Percentiles rank a stretch among this genome's conserved stretches.
phyloP scores from a whole-genome alignment of 2,113 vertebrate genomes.

The human (Homo sapiens) region DNA sequence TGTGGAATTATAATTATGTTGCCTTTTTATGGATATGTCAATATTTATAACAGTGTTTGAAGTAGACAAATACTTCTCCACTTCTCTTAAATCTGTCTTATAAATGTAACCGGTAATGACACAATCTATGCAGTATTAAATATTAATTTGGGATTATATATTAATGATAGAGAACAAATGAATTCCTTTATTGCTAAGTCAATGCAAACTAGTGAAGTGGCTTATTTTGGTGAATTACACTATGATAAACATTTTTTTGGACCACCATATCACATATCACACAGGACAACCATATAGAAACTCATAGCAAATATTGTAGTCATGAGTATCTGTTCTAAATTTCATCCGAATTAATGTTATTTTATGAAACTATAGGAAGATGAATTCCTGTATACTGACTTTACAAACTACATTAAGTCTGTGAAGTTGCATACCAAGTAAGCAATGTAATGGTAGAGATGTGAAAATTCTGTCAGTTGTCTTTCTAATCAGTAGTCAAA shows the following conservation, averaged over 20 bases:
- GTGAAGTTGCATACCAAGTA: neutral
- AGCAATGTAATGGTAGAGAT: neutral
- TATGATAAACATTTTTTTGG: neutral
- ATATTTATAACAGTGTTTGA: constrained; percentile 41
- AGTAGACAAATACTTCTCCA: neutral
- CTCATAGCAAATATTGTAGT: neutral
- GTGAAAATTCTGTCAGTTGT: neutral
- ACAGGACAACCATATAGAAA: neutral
- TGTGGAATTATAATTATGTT: constrained; percentile 41
- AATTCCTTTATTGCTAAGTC: constrained; percentile 11
- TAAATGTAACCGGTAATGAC: constrained; percentile 19
- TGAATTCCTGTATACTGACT: neutral
- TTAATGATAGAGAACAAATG: constrained; percentile 26
- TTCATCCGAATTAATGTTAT: neutral
- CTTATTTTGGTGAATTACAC: neutral
- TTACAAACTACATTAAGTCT: neutral
- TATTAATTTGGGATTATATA: constrained; percentile 46
- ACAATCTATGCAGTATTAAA: constrained; percentile 32
- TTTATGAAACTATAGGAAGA: neutral
- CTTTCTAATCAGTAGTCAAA: neutral
- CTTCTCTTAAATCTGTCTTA: neutral
- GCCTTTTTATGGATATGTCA: neutral
- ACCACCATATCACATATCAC: neutral
- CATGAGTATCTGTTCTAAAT: neutral
- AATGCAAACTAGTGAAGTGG: neutral